These are phyloP conservation scores for Ptychochromis oligacanthus DNA, from an alignment of 2,113 vertebrate genomes.

Conservation along the genomic window DNA sequence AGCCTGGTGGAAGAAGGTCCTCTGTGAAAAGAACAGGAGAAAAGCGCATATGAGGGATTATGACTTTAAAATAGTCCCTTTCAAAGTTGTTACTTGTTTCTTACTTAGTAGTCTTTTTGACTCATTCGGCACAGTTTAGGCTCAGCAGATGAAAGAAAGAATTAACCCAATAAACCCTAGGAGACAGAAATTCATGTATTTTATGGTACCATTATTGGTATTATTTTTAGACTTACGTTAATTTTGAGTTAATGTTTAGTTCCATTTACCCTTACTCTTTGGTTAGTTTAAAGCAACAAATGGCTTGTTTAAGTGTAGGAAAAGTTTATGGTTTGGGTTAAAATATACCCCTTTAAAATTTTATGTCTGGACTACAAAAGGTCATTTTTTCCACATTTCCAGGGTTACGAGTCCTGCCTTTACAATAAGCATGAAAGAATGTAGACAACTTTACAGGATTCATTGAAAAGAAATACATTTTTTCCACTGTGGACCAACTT, in stretches of 20 bases:
- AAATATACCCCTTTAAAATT: neutral
- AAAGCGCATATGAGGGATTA: accelerated
- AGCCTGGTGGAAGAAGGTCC: constrained; percentile 93
- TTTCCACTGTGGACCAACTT: neutral
- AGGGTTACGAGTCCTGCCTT: neutral
- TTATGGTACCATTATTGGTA: neutral
- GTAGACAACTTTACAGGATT: neutral
- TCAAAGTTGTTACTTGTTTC: too few species aligned
- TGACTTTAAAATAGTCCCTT: too few species aligned
- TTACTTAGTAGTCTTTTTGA: too few species aligned
- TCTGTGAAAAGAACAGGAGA: constrained; percentile 78
- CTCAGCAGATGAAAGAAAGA: too few species aligned
- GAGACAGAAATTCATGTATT: too few species aligned
- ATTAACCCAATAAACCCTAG: too few species aligned
- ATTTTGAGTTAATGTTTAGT: neutral
- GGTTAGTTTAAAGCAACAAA: neutral
- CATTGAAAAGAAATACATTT: neutral
- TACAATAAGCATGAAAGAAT: neutral
- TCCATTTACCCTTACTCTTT: too few species aligned
- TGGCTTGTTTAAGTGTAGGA: neutral
- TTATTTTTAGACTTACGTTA: accelerated
- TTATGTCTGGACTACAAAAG: neutral
- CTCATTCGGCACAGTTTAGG: too few species aligned
- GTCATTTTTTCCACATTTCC: neutral
- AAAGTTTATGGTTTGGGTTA: neutral